Evolutionary conservation across 2,797 vertebrate species (phyloP).

Genomic region (Diplodus puntazzo): DNA sequence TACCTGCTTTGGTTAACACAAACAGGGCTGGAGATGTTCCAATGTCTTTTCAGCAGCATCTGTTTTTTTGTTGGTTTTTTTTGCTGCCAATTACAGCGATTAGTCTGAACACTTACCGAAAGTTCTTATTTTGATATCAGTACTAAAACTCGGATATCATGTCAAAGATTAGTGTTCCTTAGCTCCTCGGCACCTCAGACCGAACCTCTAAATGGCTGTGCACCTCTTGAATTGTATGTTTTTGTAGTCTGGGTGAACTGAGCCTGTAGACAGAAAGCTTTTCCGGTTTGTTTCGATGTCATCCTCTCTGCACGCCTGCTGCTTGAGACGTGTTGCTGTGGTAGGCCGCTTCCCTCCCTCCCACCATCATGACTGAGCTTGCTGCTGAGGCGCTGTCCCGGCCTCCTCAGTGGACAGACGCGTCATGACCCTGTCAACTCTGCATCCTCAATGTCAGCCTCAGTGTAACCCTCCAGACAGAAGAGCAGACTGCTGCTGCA

Average conservation of each 20-base stretch:
- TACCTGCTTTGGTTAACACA: too few relatives aligned
- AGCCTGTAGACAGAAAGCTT: neutral
- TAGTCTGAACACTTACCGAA: too few relatives aligned
- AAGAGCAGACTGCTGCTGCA: constrained; percentile 19
- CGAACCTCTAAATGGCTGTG: neutral
- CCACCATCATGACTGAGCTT: neutral
- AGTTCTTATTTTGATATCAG: neutral
- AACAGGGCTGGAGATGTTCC: too few relatives aligned
- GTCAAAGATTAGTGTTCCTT: neutral
- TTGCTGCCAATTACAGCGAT: too few relatives aligned
- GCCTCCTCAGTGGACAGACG: constrained; percentile 24
- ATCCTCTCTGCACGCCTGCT: neutral
- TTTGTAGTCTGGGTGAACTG: neutral
- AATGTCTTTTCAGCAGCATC: too few relatives aligned
- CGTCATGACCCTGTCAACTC: constrained; percentile 51
- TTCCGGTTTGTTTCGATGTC: neutral
- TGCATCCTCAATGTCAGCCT: constrained; percentile 32
- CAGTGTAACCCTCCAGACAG: constrained; percentile 39
- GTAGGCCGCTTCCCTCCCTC: neutral
- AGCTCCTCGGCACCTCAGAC: neutral
- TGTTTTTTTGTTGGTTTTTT: too few relatives aligned
- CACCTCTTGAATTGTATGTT: neutral
- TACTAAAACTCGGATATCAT: neutral
- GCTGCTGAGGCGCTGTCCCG: constrained; percentile 14
- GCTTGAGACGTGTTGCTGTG: neutral